phyloP scores from a whole-genome alignment of 2,113 vertebrate genomes.

The Trochalopteron elliotii region DNA sequence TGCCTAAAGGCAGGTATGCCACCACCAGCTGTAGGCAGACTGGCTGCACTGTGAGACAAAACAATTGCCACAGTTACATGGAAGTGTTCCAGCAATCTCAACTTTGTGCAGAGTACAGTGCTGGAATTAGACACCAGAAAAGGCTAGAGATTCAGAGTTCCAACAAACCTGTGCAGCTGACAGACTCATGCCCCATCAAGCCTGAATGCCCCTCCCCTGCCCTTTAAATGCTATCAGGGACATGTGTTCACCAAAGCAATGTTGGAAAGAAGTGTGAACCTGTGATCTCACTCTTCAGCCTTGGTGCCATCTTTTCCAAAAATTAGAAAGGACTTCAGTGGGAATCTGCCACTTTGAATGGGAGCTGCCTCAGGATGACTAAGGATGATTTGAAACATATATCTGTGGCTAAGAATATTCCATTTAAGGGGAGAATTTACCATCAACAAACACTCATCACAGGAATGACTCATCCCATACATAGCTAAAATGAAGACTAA shows the following conservation, averaged over 20 bases:
- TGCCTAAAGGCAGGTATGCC: not conserved
- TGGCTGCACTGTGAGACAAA: not conserved
- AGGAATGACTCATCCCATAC: not conserved
- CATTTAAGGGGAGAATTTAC: not conserved
- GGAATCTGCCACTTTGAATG: not conserved
- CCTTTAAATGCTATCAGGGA: not conserved
- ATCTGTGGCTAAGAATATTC: not conserved
- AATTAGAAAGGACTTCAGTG: not conserved
- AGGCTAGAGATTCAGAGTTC: not conserved
- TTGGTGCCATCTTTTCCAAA: not conserved
- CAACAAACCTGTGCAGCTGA: not conserved
- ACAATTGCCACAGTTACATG: no score
- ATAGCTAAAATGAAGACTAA: not conserved
- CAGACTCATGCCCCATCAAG: not conserved
- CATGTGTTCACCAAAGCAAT: not conserved
- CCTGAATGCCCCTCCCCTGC: not conserved
- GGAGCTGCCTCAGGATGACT: not conserved
- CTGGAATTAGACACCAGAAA: not conserved
- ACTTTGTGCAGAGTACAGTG: not conserved
- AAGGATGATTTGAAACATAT: not conserved
- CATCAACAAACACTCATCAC: not conserved
- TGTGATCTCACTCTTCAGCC: not conserved
- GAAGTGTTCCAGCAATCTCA: not conserved
- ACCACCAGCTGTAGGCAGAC: not conserved
- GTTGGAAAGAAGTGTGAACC: not conserved